Evolutionary conservation across 2,888 invertebrate genomes (phyloP).

Genomic region (Drosophila ustulata): DNA sequence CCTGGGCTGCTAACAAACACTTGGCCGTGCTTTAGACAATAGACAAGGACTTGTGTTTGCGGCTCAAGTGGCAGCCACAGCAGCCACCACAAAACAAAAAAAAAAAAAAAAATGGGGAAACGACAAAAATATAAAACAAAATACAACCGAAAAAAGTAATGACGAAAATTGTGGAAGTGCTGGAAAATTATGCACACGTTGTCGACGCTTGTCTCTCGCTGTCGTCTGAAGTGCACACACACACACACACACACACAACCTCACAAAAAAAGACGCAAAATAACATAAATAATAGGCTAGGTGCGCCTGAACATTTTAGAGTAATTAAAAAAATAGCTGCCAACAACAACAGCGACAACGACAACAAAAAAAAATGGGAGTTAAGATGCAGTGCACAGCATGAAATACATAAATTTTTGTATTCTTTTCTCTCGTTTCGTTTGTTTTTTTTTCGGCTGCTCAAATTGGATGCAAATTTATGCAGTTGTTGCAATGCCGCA

Average conservation of each 20-base stretch:
- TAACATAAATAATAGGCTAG: slow-evolving; percentile 62
- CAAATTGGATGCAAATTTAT: slow-evolving; percentile 76
- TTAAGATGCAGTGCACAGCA: slow-evolving; percentile 59
- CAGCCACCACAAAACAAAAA: slow-evolving; percentile 1
- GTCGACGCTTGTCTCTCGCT: slow-evolving; percentile 53
- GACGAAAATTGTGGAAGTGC: slow-evolving; percentile 79
- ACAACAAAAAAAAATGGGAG: slow-evolving; percentile 48
- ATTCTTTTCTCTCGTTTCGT: slow-evolving; percentile 40
- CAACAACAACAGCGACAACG: slow-evolving; percentile 11
- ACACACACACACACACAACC: slow-evolving; percentile 20
- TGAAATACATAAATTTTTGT: slow-evolving; percentile 54
- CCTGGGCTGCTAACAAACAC: slow-evolving; percentile 72
- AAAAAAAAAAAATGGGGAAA: slow-evolving; percentile 14
- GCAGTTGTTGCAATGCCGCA: slow-evolving; percentile 46
- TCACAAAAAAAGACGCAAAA: slow-evolving; percentile 45
- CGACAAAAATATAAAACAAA: slow-evolving; percentile 1
- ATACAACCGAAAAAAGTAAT: slow-evolving; percentile 66
- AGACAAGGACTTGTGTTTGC: slow-evolving; percentile 78
- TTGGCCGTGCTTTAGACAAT: slow-evolving; percentile 80
- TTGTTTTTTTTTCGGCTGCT: slow-evolving; percentile 48
- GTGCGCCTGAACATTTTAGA: slow-evolving; percentile 77
- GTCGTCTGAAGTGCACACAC: slow-evolving; percentile 61
- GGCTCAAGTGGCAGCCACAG: slow-evolving; percentile 76
- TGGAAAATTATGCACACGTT: slow-evolving; percentile 78
- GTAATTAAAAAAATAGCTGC: slow-evolving; percentile 76